Evolutionary conservation across 2,113 vertebrate genomes (phyloP).

Genomic region (Cochlearius cochlearius): DNA sequence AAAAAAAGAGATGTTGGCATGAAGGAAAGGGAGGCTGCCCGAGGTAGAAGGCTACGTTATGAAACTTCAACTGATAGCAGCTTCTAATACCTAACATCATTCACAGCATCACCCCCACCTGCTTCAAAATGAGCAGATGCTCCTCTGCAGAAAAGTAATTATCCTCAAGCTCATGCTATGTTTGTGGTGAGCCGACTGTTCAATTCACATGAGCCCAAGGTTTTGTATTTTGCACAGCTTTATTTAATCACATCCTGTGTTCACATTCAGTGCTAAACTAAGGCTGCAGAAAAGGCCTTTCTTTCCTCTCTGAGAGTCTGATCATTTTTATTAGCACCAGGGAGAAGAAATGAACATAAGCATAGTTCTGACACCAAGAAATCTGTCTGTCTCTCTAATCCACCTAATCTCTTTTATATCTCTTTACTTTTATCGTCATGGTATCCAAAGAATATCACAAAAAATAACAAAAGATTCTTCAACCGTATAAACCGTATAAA

Average conservation of each 20-base stretch:
- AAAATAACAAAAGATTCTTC: neutral
- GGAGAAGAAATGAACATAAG: neutral
- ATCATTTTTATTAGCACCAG: neutral
- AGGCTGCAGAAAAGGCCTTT: neutral
- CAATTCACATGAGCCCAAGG: neutral
- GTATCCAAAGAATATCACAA: neutral
- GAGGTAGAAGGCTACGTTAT: neutral
- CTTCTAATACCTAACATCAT: neutral
- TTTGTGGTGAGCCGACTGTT: neutral
- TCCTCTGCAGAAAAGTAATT: slow-evolving; percentile 29
- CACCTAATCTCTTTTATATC: neutral
- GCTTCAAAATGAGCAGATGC: neutral
- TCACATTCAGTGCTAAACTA: slow-evolving; percentile 23
- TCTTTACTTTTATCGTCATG: neutral
- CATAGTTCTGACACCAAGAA: neutral
- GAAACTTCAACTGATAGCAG: neutral
- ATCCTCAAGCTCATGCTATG: neutral
- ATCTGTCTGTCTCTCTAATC: neutral
- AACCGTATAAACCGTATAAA: neutral
- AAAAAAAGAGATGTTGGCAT: neutral
- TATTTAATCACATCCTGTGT: neutral
- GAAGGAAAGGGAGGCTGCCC: neutral
- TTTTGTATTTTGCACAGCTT: slow-evolving; percentile 16
- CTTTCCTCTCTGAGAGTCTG: neutral
- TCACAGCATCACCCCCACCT: neutral